These are phyloP conservation scores for Metopia argyrocephala DNA, from an alignment of 2,888 invertebrate genomes.

Conservation along the genomic window DNA sequence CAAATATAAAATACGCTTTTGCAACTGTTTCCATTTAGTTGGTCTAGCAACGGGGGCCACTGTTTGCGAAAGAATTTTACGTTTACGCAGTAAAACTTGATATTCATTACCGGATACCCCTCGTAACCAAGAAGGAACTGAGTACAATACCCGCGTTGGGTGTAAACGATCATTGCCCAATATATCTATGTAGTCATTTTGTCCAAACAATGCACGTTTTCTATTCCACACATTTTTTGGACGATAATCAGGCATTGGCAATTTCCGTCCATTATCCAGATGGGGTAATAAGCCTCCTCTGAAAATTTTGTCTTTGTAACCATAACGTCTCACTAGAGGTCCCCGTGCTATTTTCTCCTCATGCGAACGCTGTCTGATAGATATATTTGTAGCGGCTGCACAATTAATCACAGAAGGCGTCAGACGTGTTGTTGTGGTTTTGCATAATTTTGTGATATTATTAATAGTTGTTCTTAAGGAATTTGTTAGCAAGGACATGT, in stretches of 20 bases:
- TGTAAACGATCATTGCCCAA: constrained; percentile 90
- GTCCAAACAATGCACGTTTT: constrained; percentile 91
- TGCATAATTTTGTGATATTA: constrained; percentile 32
- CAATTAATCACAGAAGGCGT: neutral
- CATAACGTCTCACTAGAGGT: constrained; percentile 83
- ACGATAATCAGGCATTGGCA: constrained; percentile 85
- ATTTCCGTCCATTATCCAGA: constrained; percentile 79
- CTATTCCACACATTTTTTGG: constrained; percentile 88
- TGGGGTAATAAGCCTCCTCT: constrained; percentile 86
- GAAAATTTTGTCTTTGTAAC: constrained; percentile 82
- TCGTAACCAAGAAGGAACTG: constrained; percentile 92
- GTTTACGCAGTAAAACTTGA: constrained; percentile 85
- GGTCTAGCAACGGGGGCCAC: constrained; percentile 83
- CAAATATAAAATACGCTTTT: constrained; percentile 86
- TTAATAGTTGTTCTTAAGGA: constrained; percentile 32
- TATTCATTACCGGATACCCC: constrained; percentile 93
- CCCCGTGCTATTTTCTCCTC: constrained; percentile 78
- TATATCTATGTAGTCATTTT: constrained; percentile 98
- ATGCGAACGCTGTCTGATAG: constrained; percentile 81
- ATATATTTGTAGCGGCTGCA: neutral
- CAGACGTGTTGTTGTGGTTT: constrained; percentile 12
- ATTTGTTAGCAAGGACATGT: constrained; percentile 62
- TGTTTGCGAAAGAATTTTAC: constrained; percentile 82
- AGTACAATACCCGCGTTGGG: constrained; percentile 90
- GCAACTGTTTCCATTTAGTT: constrained; percentile 87